phyloP scores from a whole-genome alignment of 2,797 vertebrate species.

The Enteromius argenteus region DNA sequence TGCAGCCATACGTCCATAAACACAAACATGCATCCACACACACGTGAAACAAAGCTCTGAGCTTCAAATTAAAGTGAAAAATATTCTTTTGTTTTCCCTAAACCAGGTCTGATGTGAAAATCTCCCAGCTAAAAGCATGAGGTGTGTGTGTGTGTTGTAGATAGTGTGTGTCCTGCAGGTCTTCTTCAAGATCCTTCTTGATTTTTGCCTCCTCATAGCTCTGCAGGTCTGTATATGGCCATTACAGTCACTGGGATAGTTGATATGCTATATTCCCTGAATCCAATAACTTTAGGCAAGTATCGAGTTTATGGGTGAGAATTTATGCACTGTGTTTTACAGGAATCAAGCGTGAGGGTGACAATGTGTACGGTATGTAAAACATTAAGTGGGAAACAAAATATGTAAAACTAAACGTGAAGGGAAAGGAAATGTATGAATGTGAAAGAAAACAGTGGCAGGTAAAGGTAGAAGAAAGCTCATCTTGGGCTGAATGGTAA shows the following conservation, averaged over 20 bases:
- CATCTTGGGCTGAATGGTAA: conserved; percentile 35
- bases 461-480: conserved; percentile 38
- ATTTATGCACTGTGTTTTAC: conserved; percentile 16
- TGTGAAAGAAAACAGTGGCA: conserved; percentile 13
- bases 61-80: not conserved
- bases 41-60: not conserved
- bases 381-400: conserved; percentile 21
- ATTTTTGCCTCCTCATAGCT: conserved; percentile 2
- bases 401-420: conserved; percentile 3
- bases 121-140: conserved; percentile 20
- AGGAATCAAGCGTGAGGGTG: conserved; percentile 19
- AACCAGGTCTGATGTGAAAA: conserved; percentile 14
- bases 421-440: conserved; percentile 19
- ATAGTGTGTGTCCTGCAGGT: conserved; percentile 6
- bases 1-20: conserved; percentile 64
- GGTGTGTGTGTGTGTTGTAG: not conserved
- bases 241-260: conserved; percentile 42
- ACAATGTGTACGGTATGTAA: not conserved
- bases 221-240: conserved; percentile 8
- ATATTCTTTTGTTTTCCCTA: not conserved
- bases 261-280: conserved; percentile 48
- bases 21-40: conserved; percentile 3
- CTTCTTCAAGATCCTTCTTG: not conserved
- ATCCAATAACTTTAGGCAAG: conserved; percentile 38
- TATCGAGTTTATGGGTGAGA: conserved; percentile 29